A percentile compares a stretch with the other conserved stretches of the same genome.
These are phyloP conservation scores for Actinia equina DNA, from an alignment of 64 coral and sea anemone genomes.

Conservation along the genomic window DNA sequence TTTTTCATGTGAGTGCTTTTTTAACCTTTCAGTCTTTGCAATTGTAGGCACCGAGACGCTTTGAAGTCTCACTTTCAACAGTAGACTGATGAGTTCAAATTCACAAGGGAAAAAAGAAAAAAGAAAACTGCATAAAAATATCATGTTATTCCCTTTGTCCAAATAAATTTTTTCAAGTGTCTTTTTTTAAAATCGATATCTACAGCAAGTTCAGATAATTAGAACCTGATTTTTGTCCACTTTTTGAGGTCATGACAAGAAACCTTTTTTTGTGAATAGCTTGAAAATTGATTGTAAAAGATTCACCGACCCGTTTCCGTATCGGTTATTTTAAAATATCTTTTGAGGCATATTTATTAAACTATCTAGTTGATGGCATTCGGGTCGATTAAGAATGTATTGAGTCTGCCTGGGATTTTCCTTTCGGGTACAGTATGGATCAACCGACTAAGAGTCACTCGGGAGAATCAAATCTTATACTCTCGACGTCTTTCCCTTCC, in stretches of 20 bases:
- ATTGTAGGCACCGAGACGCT: too few species aligned
- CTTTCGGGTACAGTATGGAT: not conserved
- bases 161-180: not conserved
- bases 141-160: not conserved
- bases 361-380: too few species aligned
- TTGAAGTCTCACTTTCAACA: too few species aligned
- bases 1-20: too few species aligned
- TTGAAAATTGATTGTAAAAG: not conserved
- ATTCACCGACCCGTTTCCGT: too few species aligned
- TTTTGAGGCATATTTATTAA: too few species aligned
- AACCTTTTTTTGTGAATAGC: not conserved
- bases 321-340: too few species aligned
- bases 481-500: not conserved
- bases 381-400: not conserved
- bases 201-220: not conserved
- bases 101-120: too few species aligned
- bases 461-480: not conserved
- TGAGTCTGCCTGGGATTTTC: not conserved
- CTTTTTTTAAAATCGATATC: not conserved
- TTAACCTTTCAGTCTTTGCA: too few species aligned
- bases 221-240: not conserved
- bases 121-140: not conserved
- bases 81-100: too few species aligned
- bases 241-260: not conserved
- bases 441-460: not conserved